Evolutionary conservation across 2,888 invertebrate genomes (phyloP).

Genomic region (Leucoptera coffeella): DNA sequence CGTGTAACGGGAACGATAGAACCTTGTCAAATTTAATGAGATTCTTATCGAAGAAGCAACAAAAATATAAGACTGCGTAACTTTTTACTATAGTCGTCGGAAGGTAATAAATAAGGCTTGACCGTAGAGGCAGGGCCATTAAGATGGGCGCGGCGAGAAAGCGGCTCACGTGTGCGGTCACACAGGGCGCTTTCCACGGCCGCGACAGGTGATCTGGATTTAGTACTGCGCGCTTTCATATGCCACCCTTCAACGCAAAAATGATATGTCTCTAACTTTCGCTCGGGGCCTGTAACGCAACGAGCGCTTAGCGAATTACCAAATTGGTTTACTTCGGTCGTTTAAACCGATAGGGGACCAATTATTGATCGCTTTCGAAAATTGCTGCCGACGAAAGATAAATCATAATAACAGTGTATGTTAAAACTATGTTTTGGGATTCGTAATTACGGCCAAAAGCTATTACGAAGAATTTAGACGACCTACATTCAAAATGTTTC

Average conservation of each 20-base stretch:
- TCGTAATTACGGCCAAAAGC: conserved; percentile 28
- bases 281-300: conserved; percentile 1
- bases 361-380: conserved; percentile 9
- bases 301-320: conserved; percentile 1
- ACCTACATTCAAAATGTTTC: conserved; percentile 26
- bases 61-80: no score
- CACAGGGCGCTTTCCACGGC: background rate
- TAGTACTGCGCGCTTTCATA: conserved; percentile 2
- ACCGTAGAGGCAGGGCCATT: conserved; percentile 50
- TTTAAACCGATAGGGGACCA: background rate
- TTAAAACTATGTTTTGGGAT: conserved; percentile 24
- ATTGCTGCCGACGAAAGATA: conserved; percentile 32
- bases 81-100: conserved; percentile 45
- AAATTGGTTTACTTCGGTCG: conserved; percentile 1
- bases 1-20: no score
- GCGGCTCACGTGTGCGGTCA: conserved; percentile 33
- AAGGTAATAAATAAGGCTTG: conserved; percentile 50
- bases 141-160: conserved; percentile 49
- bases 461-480: conserved; percentile 20
- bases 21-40: no score
- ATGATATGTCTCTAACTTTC: conserved; percentile 1
- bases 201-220: no score
- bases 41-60: no score
- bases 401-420: conserved; percentile 31
- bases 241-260: background rate